A percentile compares a stretch with the other conserved stretches of the same genome.
These are phyloP conservation scores for Nycticryphes semicollaris DNA, from an alignment of 2,113 vertebrate species.

Conservation along the genomic window DNA sequence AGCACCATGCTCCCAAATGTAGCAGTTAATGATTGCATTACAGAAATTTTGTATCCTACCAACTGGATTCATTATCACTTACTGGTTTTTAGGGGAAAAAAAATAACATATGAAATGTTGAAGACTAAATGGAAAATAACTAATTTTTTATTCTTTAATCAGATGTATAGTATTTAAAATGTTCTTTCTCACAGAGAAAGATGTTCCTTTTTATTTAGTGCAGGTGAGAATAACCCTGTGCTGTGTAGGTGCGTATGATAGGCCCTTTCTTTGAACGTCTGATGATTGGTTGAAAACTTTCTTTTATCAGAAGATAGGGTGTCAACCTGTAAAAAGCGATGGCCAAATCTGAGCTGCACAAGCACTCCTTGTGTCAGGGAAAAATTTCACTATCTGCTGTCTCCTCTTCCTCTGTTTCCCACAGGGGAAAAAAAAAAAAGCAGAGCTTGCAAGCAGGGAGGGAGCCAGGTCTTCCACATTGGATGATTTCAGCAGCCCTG, in stretches of 20 bases:
- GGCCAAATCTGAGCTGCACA: not conserved
- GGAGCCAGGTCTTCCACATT: not conserved
- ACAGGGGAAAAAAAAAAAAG: not conserved
- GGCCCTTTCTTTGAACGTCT: not conserved
- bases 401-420: not conserved
- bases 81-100: not conserved
- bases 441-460: not conserved
- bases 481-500: not conserved
- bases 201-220: not conserved
- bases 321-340: not conserved
- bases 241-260: not conserved
- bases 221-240: not conserved
- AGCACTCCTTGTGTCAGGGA: not conserved
- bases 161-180: not conserved
- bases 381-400: not conserved
- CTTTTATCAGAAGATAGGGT: accelerated
- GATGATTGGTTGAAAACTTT: not conserved
- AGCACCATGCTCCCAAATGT: not conserved
- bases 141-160: not conserved
- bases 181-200: not conserved
- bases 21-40: not conserved
- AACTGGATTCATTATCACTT: not conserved
- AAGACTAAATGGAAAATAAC: not conserved
- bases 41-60: not conserved
- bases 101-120: accelerated